Base-by-base conservation (phyloP, 2,113 vertebrate species). In the Acanthisitta chloris region DNA sequence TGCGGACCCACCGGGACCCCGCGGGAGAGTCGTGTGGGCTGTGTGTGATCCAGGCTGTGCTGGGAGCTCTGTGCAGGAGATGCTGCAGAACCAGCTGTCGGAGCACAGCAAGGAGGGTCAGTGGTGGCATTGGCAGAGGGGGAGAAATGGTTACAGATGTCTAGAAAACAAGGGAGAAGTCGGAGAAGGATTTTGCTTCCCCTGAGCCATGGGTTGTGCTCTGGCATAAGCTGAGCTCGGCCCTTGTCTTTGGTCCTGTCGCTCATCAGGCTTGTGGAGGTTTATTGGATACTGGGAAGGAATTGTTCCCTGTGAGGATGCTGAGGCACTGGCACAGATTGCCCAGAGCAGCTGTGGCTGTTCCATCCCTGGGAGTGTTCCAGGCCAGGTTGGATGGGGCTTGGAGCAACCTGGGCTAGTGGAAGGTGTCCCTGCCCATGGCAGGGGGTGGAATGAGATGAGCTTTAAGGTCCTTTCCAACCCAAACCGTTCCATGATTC, bases 21-120 rank as follows among this genome's bases (percentile, higher is more conserved):
- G 36, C 21, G 1, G 43, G 15, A 6, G 8, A 23, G 20, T 3
- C 5, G 10, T 5, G 33, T 9, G 46, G 5, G 78, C 33, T 43
- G 13, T 2, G 28, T 24, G 58, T 4, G 10, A 9, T 28, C 28
- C 24, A 1, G 2, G 26, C 70, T n/a, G 64, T 1, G 8, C 0
- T 21, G 59, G 8, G 12, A 26, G 19, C 38, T 31, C 18, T 8
- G 72, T 4, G 13, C 24, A 2, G 3, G 25, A 9, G 5, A 8
- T 3, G 17, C 43, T 52, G 52, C 9, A 3, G 34, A 38, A 16
- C 4, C 33, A 9, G 4, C 18, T 23, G 78, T 48, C 20, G 9
- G 61, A 40, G 46, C 13, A 13, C 46, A 20, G 38, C n/a, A 5
- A 17, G 73, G 46, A 40, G 21, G 4, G 17, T 4, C 5, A 52